Base-by-base conservation (phyloP, 2,797 vertebrate genomes). In the Avahi laniger region DNA sequence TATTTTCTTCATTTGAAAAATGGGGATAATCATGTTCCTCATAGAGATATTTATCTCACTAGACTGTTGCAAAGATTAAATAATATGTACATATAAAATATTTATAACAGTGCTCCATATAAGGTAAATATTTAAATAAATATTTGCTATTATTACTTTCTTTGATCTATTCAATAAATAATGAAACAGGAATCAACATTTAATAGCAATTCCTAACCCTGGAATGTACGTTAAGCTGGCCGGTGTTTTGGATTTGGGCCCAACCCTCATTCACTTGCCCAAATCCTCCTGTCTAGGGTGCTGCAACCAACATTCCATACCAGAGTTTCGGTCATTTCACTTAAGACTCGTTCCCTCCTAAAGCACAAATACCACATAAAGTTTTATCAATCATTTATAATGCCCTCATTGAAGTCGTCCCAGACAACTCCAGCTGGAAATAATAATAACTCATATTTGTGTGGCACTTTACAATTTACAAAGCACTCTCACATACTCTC, bases 311-410 rank as follows among this genome's bases (percentile, higher is more conserved):
- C 86, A 96, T 96, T 97, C 95, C 95, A 89, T 69, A 94, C 59
- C 57, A 76, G 75, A 83, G 76, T 93, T 95, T 94, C 63, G 93
- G 79, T 91, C 83, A 69, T 92, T 97, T 84, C 91, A 93, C 93
- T 97, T 92, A 86, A 95, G 94, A 48, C 91, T 97, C 69, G 38
- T 70, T 97, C 92, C 28, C 79, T 69, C 43, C 91, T 94, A 87
- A 91, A 98, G 90, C 93, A 96, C 63, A 96, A 95, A 96, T 91
- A 96, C 96, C 96, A 93, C 95, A 96, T 91, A 97, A 97, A 96
- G 91, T 98, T 95, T 93, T 97, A 98, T 97, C 97, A 96, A 96
- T 98, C 97, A 97, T 96, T 97, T 97, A 97, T 97, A 97, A 96
- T 96, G 80, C 96, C 91, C 89, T 93, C 83, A 98, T 98, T 97